Evolutionary conservation across 2,113 vertebrate species (phyloP).

Genomic region (Lasiurus borealis): DNA sequence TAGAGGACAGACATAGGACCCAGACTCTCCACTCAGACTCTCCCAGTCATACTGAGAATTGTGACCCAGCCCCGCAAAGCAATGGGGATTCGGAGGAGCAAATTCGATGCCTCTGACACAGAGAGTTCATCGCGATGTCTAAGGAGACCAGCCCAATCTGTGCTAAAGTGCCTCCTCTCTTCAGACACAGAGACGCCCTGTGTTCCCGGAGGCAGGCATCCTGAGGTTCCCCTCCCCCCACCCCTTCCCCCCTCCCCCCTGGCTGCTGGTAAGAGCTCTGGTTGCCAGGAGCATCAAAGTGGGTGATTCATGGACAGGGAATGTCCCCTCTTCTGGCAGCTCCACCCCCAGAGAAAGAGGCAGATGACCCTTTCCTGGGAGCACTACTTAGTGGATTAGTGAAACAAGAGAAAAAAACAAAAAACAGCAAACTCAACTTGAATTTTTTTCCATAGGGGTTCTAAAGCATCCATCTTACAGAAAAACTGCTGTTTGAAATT

Average conservation of each 20-base stretch:
- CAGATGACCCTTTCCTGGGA: background rate
- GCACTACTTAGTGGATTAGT: background rate
- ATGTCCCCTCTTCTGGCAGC: background rate
- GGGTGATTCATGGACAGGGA: rapidly evolving
- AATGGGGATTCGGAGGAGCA: background rate
- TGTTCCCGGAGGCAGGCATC: background rate
- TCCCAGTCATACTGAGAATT: no score
- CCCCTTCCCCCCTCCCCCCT: no score
- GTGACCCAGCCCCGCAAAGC: background rate
- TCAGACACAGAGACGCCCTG: background rate
- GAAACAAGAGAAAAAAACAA: no score
- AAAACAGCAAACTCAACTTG: background rate
- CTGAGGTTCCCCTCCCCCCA: no score
- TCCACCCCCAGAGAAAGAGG: background rate
- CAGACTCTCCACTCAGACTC: background rate
- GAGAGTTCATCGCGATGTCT: background rate
- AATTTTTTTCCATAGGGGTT: background rate
- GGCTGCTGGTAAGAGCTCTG: background rate
- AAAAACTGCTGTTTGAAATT: no score
- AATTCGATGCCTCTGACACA: background rate
- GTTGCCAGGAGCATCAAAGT: background rate
- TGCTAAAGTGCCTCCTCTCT: background rate
- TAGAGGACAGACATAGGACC: background rate
- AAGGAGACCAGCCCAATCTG: no score
- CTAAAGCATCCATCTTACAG: no score